Percentiles rank a stretch among this genome's conserved stretches.
Evolutionary conservation across 2,797 vertebrate species (phyloP).

Genomic region (Silurus aristotelis): DNA sequence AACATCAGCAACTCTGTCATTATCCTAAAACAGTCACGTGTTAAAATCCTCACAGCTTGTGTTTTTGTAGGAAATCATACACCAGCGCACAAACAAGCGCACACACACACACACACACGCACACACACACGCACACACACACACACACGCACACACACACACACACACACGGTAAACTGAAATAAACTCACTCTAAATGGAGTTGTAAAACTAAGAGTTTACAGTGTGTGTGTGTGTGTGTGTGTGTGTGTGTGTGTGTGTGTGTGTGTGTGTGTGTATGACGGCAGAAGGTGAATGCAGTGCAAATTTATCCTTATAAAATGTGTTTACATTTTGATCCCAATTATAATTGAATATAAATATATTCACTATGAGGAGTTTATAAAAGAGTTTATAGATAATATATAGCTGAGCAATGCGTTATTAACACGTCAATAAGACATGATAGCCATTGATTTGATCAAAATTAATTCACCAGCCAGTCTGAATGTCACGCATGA

Average conservation of each 20-base stretch:
- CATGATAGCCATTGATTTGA: background rate
- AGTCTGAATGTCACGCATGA: background rate
- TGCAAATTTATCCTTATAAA: background rate
- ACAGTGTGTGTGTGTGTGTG: background rate
- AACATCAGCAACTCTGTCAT: background rate
- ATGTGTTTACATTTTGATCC: background rate
- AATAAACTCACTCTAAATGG: background rate
- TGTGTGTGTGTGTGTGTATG: background rate
- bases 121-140: background rate
- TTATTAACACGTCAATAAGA: background rate
- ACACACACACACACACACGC: background rate
- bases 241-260: background rate
- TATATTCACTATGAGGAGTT: background rate
- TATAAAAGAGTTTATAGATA: background rate
- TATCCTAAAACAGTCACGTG: background rate
- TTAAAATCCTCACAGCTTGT: background rate
- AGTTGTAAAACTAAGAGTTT: background rate
- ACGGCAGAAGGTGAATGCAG: background rate
- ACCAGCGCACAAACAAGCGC: background rate
- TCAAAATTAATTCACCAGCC: background rate
- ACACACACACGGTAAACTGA: background rate
- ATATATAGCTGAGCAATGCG: background rate
- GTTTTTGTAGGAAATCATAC: background rate
- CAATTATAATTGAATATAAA: background rate
- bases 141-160: background rate